Base-by-base conservation (phyloP, 2,797 vertebrate genomes). In the Xiphorhynchus erythropygius region DNA sequence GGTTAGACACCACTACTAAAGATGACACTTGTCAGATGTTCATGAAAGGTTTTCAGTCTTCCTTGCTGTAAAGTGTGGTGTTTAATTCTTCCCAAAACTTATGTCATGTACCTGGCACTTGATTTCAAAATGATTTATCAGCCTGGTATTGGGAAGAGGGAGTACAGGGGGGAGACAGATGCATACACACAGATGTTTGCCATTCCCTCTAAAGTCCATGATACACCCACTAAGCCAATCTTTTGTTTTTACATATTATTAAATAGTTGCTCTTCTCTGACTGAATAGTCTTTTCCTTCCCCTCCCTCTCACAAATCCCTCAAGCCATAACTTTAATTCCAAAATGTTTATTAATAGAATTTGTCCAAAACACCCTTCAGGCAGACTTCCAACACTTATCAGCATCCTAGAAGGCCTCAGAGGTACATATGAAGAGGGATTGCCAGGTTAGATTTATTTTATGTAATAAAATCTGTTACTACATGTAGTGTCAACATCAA, bases 41-140 rank as follows among this genome's bases (percentile, higher is more conserved):
- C 79, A 53, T 16, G 41, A 74, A 87, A 83, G 44, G 33, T 49
- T 91, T 87, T 84, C 83, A 53, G 70, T 74, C 42, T 47, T 44
- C 63, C 57, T 59, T 52, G 67, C 70, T 57, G 2, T 41, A 44
- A 69, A 85, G 44, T 5, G 2, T 57, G 56, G 49, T 57, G 65
- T 85, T 84, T 90, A 92, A 71, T 71, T 84, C 79, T 93, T 93
- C 70, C 64, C 84, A 88, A 88, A 88, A 63, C 57, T 90, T 87
- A 39, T 28, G 47, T 93, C 86, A 93, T 18, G 18, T 88, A 92
- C 91, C 81, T 87, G 87, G 93, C 94, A 75, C 75, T 67, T 79
- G 10, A 56, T 64, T 87, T 81, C 55, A 49, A 70, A 69, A 83
- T 77, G 56, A 92, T 94, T 88, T 94, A 89, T 89, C 76, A 75